Conservation (phyloP, 1,140 invertebrate species). For the Bicyclus anynana region DNA sequence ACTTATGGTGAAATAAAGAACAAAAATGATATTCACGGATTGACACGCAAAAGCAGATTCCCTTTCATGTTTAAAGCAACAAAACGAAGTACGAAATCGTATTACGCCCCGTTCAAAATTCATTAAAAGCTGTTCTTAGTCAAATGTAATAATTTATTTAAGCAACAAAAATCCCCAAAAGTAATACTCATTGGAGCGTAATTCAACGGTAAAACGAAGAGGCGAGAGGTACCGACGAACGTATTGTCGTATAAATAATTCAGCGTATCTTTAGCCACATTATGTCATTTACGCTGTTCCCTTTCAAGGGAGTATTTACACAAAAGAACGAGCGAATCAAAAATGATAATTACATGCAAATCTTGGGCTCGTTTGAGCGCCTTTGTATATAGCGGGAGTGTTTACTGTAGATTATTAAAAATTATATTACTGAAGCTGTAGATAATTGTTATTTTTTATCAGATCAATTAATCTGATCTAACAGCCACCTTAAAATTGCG, state of each 20-base stretch:
- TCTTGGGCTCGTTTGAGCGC: conserved; percentile 52
- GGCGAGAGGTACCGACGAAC: conserved; percentile 41
- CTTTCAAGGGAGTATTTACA: conserved; percentile 70
- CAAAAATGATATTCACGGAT: conserved; percentile 38
- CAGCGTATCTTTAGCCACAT: conserved; percentile 71
- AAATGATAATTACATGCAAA: conserved; percentile 76
- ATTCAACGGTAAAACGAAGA: conserved; percentile 39
- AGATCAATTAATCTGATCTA: too few species aligned
- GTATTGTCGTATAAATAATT: conserved; percentile 73
- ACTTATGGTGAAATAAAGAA: too few species aligned
- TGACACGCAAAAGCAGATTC: conserved; percentile 53
- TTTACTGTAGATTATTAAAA: conserved; percentile 12
- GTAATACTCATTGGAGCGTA: conserved; percentile 72
- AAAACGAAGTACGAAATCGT: conserved; percentile 55
- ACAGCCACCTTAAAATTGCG: too few species aligned
- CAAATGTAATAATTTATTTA: conserved; percentile 73
- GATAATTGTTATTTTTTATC: too few species aligned
- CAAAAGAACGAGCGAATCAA: conserved; percentile 75
- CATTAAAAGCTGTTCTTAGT: conserved; percentile 70
- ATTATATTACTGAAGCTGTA: too few species aligned
- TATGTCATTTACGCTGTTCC: conserved; percentile 74
- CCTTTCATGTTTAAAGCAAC: conserved; percentile 62
- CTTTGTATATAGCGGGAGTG: conserved; percentile 12
- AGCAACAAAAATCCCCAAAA: conserved; percentile 72
- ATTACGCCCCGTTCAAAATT: conserved; percentile 63